Percentiles rank a stretch among this genome's conserved stretches.
phyloP scores from a whole-genome alignment of 2,113 vertebrate genomes.

The Calonectris borealis region DNA sequence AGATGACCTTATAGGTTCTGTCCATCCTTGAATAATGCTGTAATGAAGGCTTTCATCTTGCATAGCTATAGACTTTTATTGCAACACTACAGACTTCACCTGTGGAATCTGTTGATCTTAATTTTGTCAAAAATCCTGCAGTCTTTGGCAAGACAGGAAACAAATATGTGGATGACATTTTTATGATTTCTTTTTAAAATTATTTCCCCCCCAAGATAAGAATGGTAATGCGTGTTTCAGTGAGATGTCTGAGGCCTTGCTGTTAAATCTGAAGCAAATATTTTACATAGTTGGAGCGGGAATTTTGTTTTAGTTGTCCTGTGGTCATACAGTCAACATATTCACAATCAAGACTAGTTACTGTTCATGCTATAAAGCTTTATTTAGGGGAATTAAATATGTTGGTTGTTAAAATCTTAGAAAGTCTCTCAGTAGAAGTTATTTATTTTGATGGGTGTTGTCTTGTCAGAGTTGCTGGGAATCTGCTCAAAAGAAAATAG shows the following conservation, averaged over 20 bases:
- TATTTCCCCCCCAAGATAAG: not conserved
- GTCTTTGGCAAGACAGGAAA: not conserved
- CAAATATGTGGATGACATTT: not conserved
- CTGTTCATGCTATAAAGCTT: slow-evolving; percentile 27
- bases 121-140: not conserved
- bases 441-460: not conserved
- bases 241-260: not conserved
- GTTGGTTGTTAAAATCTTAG: not conserved
- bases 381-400: slow-evolving; percentile 17
- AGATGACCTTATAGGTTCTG: not conserved
- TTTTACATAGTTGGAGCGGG: slow-evolving; percentile 16
- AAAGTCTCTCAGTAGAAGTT: not conserved
- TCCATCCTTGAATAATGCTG: not conserved
- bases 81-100: not conserved
- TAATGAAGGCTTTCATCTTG: not conserved
- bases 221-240: not conserved
- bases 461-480: not conserved
- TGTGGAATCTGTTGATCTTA: not conserved
- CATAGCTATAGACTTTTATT: not conserved
- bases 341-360: not conserved
- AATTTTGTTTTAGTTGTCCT: slow-evolving; percentile 25
- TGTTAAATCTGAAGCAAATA: slow-evolving; percentile 6
- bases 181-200: not conserved
- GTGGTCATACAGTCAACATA: not conserved
- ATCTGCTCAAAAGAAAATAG: not conserved